Conservation (phyloP, 2,113 vertebrate species). For the Geococcyx californianus region DNA sequence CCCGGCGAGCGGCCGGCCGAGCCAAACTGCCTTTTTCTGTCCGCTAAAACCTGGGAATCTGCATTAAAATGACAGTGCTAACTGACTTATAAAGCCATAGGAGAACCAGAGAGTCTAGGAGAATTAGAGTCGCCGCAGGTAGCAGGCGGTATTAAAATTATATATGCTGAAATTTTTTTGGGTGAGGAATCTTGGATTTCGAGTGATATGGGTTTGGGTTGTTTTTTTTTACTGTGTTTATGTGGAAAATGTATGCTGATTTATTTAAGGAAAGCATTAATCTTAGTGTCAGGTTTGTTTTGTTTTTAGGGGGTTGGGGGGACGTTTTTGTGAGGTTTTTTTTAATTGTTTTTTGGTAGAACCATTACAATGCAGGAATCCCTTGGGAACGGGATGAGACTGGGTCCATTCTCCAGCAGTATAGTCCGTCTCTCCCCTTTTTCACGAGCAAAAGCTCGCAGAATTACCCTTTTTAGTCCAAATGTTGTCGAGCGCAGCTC, state of each 20-base stretch:
- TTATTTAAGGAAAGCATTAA: constrained; percentile 73
- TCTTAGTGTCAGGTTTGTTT: constrained; percentile 54
- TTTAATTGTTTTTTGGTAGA: constrained; percentile 57
- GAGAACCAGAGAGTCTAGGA: not conserved
- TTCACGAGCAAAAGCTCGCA: not conserved
- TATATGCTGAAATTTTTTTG: not conserved
- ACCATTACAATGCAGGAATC: constrained; percentile 39
- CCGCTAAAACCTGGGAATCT: not conserved
- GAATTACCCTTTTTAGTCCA: constrained; percentile 3
- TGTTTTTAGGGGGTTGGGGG: not conserved
- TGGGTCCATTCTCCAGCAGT: not conserved
- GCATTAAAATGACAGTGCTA: not conserved
- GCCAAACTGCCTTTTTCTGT: constrained; percentile 1
- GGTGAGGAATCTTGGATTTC: constrained; percentile 66
- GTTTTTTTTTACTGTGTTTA: constrained; percentile 52
- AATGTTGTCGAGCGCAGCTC: constrained; percentile 55
- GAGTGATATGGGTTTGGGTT: not conserved
- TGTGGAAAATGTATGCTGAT: constrained; percentile 61
- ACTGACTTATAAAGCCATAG: constrained; percentile 47
- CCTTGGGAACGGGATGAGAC: constrained; percentile 18
- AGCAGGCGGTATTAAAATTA: constrained; percentile 10
- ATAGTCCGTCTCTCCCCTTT: constrained; percentile 10
- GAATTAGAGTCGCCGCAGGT: not conserved
- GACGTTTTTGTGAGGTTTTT: not conserved
- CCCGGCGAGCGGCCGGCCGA: not conserved